Evolutionary conservation across 2,888 invertebrate species (phyloP).

Genomic region (Lithophane socia): DNA sequence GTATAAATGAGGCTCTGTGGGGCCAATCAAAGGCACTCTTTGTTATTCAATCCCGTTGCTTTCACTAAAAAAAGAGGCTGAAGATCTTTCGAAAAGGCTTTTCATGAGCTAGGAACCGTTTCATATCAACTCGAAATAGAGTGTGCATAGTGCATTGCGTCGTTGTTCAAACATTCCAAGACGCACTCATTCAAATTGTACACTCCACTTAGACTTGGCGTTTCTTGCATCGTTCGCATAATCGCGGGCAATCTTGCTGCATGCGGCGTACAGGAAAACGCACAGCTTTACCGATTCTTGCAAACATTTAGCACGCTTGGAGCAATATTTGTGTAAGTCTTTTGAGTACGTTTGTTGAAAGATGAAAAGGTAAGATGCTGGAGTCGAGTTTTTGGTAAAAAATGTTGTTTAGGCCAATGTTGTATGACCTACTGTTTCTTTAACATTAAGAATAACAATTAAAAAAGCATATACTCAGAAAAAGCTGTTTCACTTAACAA

Average conservation of each 20-base stretch:
- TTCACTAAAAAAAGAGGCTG: conserved; percentile 76
- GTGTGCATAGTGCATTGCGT: conserved; percentile 81
- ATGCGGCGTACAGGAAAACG: conserved; percentile 46
- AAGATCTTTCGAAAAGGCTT: conserved; percentile 76
- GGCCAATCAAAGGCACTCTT: conserved; percentile 80
- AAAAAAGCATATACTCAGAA: neutral
- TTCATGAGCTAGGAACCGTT: conserved; percentile 78
- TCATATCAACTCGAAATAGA: conserved; percentile 84
- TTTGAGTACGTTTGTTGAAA: neutral
- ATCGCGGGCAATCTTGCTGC: conserved; percentile 77
- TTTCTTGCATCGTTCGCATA: conserved; percentile 78
- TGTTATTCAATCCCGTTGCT: conserved; percentile 81
- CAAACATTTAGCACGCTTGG: conserved; percentile 42
- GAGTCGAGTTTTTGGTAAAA: neutral
- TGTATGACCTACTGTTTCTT: neutral
- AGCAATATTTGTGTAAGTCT: conserved; percentile 38
- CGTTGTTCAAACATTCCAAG: conserved; percentile 82
- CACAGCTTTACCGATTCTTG: conserved; percentile 58
- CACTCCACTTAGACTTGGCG: conserved; percentile 77
- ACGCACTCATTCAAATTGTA: conserved; percentile 88
- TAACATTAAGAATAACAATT: neutral
- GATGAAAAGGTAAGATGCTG: neutral
- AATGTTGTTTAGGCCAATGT: neutral
- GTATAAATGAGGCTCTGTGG: conserved; percentile 67
- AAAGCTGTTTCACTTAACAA: neutral